Conservation (phyloP, 2,888 invertebrate species). For the Apomyelois bistriatella region DNA sequence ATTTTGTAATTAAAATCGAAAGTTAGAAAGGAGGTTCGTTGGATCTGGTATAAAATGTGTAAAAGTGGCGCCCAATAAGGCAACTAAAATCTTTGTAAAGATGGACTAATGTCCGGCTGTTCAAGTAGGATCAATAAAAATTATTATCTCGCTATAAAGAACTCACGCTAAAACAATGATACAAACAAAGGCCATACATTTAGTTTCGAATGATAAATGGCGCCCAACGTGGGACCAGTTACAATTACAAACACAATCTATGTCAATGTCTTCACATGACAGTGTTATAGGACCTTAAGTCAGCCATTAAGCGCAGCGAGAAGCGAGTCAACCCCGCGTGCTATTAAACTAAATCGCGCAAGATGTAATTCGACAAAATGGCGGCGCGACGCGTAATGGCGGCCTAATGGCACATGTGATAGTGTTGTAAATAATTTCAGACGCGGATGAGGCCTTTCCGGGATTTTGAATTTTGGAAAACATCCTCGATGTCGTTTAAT, state of each 20-base stretch:
- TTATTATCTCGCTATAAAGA: too few relatives aligned
- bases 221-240: conserved; percentile 36
- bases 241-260: conserved; percentile 25
- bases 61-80: too few relatives aligned
- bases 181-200: not conserved
- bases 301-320: conserved; percentile 32
- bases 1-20: too few relatives aligned
- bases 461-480: conserved; percentile 18
- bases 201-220: conserved; percentile 21
- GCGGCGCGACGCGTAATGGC: conserved; percentile 43
- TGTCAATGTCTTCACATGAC: conserved; percentile 1
- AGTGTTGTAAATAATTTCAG: conserved; percentile 49
- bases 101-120: too few relatives aligned
- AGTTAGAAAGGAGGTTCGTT: too few relatives aligned
- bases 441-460: conserved; percentile 18
- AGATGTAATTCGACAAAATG: conserved; percentile 53
- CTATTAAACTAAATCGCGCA: conserved; percentile 53
- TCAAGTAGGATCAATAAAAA: too few relatives aligned
- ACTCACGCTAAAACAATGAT: too few relatives aligned
- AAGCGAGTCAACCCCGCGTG: conserved; percentile 42
- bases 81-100: too few relatives aligned
- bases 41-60: too few relatives aligned
- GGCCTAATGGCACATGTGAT: conserved; percentile 56
- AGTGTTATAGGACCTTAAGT: conserved; percentile 30
- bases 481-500: conserved; percentile 3